phyloP scores from a whole-genome alignment of 2,797 vertebrate genomes.

The Spinus olivaceus region DNA sequence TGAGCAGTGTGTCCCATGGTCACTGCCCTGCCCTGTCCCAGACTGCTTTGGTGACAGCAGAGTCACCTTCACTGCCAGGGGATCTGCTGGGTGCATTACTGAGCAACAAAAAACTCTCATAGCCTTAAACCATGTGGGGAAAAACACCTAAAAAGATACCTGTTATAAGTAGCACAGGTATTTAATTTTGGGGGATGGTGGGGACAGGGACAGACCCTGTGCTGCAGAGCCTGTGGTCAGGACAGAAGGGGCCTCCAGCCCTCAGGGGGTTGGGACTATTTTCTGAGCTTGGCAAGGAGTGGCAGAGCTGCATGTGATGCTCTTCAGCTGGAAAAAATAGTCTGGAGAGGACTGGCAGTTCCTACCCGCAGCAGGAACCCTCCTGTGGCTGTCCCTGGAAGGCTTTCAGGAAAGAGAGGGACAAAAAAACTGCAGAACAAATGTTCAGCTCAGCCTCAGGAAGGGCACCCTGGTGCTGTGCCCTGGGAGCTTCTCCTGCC shows the following conservation, averaged over 20 bases:
- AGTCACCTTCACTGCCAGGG: neutral
- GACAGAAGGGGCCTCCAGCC: rapidly evolving
- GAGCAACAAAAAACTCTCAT: neutral
- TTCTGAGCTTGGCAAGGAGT: neutral
- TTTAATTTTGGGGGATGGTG: neutral
- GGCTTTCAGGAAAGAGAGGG: neutral
- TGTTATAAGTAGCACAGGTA: neutral
- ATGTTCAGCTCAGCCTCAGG: neutral
- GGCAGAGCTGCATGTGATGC: neutral
- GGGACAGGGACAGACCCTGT: neutral
- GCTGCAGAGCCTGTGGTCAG: neutral
- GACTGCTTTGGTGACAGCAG: neutral
- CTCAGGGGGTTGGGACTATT: neutral
- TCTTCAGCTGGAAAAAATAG: neutral
- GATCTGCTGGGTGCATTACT: neutral
- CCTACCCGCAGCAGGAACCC: neutral
- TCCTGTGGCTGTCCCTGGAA: neutral
- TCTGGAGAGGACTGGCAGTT: conserved; percentile 9
- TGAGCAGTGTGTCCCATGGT: neutral
- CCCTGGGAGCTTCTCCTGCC: conserved; percentile 4
- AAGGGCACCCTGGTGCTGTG: neutral
- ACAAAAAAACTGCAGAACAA: neutral
- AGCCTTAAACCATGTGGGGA: neutral
- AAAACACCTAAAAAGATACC: rapidly evolving
- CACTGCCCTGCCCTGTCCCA: neutral